Evolutionary conservation across 2,888 invertebrate genomes (phyloP).

Genomic region (Sarcophaga subvicina): DNA sequence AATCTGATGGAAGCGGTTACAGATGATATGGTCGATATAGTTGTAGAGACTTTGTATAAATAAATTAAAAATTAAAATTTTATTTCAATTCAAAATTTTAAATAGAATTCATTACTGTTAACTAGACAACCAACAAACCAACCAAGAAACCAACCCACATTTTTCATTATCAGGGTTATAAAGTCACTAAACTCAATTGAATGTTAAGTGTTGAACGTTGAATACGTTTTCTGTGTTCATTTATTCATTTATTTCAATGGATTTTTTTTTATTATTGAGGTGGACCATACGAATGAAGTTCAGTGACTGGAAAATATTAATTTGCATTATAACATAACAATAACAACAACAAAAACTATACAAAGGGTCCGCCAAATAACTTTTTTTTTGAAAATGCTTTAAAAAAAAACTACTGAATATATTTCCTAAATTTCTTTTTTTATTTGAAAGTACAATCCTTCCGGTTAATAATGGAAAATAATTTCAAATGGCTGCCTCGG

Average conservation of each 20-base stretch:
- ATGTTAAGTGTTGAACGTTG: background rate
- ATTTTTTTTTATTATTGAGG: background rate
- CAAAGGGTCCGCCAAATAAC: too few relatives aligned
- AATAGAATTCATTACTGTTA: too few relatives aligned
- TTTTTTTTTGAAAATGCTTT: too few relatives aligned
- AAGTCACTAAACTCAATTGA: background rate
- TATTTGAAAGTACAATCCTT: too few relatives aligned
- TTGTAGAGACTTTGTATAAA: background rate
- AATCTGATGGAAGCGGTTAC: background rate
- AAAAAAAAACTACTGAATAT: too few relatives aligned
- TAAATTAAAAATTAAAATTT: background rate
- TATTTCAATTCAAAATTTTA: background rate
- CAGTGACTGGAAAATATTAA: slow-evolving; percentile 46
- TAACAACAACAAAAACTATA: background rate
- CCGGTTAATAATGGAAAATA: too few relatives aligned
- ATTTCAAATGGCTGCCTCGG: too few relatives aligned
- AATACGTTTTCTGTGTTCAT: background rate
- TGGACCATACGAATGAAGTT: slow-evolving; percentile 27
- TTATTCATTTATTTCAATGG: background rate
- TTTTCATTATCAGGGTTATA: slow-evolving; percentile 14
- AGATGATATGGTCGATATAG: background rate
- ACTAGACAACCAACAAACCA: too few relatives aligned
- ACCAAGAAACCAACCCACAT: background rate
- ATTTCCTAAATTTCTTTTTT: too few relatives aligned
- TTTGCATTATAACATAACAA: slow-evolving; percentile 29